Conservation (phyloP, 2,888 invertebrate species). For the Pristionchus arcanus region DNA sequence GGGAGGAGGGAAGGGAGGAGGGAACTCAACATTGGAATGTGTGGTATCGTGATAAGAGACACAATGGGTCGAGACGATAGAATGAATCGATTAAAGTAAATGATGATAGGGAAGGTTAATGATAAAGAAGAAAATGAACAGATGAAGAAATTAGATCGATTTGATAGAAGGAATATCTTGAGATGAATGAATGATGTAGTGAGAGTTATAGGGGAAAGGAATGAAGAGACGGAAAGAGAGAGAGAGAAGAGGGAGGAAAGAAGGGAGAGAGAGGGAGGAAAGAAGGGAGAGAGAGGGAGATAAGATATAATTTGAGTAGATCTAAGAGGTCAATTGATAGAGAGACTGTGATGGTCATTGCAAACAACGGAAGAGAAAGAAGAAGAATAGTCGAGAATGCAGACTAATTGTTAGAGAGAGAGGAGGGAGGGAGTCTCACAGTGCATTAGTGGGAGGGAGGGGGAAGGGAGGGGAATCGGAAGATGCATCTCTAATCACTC, state of each 20-base stretch:
- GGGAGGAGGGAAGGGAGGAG: background rate
- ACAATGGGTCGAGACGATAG: conserved; percentile 2
- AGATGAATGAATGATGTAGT: conserved; percentile 4
- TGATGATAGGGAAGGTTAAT: conserved; percentile 15
- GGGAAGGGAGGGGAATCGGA: conserved; percentile 43
- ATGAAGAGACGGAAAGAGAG: conserved; percentile 54
- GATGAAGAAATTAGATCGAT: background rate
- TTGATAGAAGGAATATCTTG: background rate
- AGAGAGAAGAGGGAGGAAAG: conserved; percentile 44
- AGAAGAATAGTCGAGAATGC: too few species aligned
- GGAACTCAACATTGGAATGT: conserved; percentile 34
- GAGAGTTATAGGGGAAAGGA: conserved; percentile 13
- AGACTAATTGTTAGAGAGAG: too few species aligned
- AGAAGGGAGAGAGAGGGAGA: conserved; percentile 44
- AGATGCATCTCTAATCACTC: conserved; percentile 7
- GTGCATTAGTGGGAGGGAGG: conserved; percentile 51
- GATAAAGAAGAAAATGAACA: background rate
- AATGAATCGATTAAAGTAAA: conserved; percentile 35
- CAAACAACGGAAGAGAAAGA: conserved; percentile 36
- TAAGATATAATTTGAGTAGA: conserved; percentile 46
- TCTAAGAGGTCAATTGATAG: conserved; percentile 31
- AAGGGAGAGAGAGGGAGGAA: conserved; percentile 54
- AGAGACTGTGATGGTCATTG: conserved; percentile 15
- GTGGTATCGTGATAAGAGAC: conserved; percentile 41
- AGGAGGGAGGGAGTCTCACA: conserved; percentile 8